Evolutionary conservation across 1,140 invertebrate species (phyloP), one percentile per base, ranked within the genome.

Genomic region (Pseudomyrmex gracilis): DNA sequence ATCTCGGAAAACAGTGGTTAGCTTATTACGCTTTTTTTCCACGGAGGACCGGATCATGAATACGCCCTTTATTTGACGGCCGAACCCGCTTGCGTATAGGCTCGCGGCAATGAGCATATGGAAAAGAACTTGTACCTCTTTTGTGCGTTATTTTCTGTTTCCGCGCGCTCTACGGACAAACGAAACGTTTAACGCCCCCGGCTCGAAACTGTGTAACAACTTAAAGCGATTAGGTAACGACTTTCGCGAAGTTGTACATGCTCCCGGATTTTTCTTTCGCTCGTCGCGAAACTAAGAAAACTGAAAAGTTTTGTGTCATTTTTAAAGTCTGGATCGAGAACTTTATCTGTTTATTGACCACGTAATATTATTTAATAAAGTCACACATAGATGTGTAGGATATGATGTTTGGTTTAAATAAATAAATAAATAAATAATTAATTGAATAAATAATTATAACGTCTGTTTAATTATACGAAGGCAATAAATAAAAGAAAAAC

Each of bases 1-100:
- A 53, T n/a, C 66, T 49, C 66, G 73, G 82, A 51, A 83, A 83
- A 83, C 82, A 83, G 82, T 83, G 82, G 43, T 83, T 66, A 83
- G 73, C 82, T 77, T 83, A 83, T 83, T 83, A 70, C 73, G 53
- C 20, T 74, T 77, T 83, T 83, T 34, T 34, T 34, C 34, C 34
- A 66, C 60, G 8, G 82, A 61, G 73, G 53, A 77, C 77, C 60
- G 12, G 51, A 57, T 73, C 53, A 77, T 83, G 71, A 83, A 83
- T 83, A 76, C 73, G 61, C 53, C 73, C 82, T 83, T 83, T 83
- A 76, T 83, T 34, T 34, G n/a, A 51, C 13, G 22, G 20, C n/a
- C 68, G 43, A 68, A 61, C 49, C 71, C 43, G 71, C 13, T n/a
- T 7, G 60, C 63, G 63, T 20, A 77, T 67, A 77, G 53, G 22